These are phyloP conservation scores for Drosophila persimilis DNA, from an alignment of 1,140 invertebrate genomes.

Conservation along the genomic window DNA sequence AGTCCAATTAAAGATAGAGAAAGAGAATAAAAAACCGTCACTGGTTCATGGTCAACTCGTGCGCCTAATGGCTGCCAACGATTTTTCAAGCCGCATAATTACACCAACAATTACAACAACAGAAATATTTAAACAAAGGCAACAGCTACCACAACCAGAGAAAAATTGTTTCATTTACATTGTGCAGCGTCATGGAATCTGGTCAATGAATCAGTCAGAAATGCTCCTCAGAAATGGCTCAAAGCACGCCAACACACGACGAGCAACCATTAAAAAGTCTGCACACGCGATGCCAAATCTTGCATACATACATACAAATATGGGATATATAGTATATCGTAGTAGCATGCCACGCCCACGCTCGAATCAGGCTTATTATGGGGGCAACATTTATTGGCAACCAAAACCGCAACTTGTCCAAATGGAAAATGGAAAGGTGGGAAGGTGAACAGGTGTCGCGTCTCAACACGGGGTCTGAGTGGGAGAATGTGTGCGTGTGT, in stretches of 20 bases:
- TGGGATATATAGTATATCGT: conserved; percentile 12
- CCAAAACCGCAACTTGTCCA: conserved; percentile 6
- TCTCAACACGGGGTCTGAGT: not conserved
- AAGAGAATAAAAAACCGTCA: conserved; percentile 48
- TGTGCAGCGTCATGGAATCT: conserved; percentile 73
- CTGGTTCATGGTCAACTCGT: conserved; percentile 78
- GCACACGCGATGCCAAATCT: conserved; percentile 44
- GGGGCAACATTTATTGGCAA: conserved; percentile 34
- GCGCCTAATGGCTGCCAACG: conserved; percentile 67
- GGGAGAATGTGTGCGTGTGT: conserved; percentile 16
- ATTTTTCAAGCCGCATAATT: conserved; percentile 55
- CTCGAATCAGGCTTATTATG: conserved; percentile 39
- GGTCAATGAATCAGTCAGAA: conserved; percentile 73
- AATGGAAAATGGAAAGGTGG: conserved; percentile 21
- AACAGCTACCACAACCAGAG: conserved; percentile 4
- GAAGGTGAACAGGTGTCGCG: conserved; percentile 46
- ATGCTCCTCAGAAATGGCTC: conserved; percentile 30
- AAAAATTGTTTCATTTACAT: conserved; percentile 56
- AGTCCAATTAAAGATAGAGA: conserved; percentile 21
- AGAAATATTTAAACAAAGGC: not conserved
- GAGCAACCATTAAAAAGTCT: conserved; percentile 21
- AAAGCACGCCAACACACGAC: conserved; percentile 46
- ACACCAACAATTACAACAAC: conserved; percentile 41
- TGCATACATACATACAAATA: not conserved
- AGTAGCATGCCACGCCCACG: conserved; percentile 40